Base-by-base conservation (phyloP, 2,797 vertebrate genomes). In the Artibeus lituratus region DNA sequence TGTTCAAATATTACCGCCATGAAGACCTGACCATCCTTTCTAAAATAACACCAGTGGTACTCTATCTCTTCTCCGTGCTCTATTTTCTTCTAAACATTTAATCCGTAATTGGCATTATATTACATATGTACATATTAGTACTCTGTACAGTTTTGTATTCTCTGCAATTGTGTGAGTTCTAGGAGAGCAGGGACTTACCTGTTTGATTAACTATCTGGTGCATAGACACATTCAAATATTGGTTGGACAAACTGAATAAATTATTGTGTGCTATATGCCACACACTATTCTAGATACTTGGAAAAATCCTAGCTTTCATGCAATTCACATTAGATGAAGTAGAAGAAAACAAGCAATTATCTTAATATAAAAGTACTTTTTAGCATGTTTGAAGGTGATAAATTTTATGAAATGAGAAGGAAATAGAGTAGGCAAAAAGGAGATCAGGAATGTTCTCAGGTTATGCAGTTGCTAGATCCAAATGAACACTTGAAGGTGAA, bases 231-330 rank as follows among this genome's bases (percentile, higher is more conserved):
- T 62, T 85, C 44, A 90, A 81, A 65, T 81, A 74, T 29, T 21
- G 35, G 19, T 76, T 81, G 72, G 47, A 44, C 49, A 22, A 65
- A 51, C 18, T 73, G 16, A 94, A 55, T 70, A 26, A 70, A 47
- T 82, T 72, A 94, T n/a, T 65, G 1, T 32, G 0, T 47, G 7
- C 12, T 57, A 3, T 42, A 10, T 80, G 51, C 26, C 78, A 91
- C 93, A 80, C 14, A 70, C 53, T 78, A 69, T 90, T 95, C 26
- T 67, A 94, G 51, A 90, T 65, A 74, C 7, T 87, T 94, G 29
- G 10, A 32, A 55, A 59, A 10, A 51, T 88, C 77, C 22, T 92
- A 67, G 29, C 9, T 53, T 74, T 88, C 51, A 51, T 77, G 5
- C 3, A 88, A 42, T 19, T 78, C 55, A 70, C 7, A 39, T 86